A percentile compares a stretch with the other conserved stretches of the same genome.
Conservation (phyloP, 2,113 vertebrate genomes). For the Eupsittula cactorum region DNA sequence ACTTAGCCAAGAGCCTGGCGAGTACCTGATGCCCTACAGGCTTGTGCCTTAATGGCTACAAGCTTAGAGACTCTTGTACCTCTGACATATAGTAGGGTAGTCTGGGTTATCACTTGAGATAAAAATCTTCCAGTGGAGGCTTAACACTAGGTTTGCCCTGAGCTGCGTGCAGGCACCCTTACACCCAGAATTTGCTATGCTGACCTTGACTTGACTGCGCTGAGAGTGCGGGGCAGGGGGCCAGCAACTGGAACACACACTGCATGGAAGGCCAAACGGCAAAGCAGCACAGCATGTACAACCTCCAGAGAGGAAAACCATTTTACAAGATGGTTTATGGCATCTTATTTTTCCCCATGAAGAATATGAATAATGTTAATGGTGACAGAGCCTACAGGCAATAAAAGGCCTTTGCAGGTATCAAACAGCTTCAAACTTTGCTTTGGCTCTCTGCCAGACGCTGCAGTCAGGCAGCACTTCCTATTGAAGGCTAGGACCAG, state of each 20-base stretch:
- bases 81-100: not conserved
- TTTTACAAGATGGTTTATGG: not conserved
- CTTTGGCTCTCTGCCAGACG: constrained; percentile 22
- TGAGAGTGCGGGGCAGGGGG: not conserved
- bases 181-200: accelerated
- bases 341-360: not conserved
- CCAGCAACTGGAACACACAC: not conserved
- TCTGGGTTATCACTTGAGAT: not conserved
- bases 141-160: accelerated
- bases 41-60: not conserved
- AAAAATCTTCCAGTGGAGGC: not conserved
- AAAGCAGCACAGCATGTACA: not conserved
- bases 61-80: not conserved
- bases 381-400: constrained; percentile 36
- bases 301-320: not conserved
- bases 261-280: not conserved
- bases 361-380: constrained; percentile 9
- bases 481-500: not conserved
- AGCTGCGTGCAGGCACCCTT: not conserved
- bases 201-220: not conserved
- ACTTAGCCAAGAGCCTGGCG: not conserved
- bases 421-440: constrained; percentile 46
- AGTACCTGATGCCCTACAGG: accelerated
- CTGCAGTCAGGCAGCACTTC: not conserved
- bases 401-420: constrained; percentile 50